phyloP scores from a whole-genome alignment of 2,888 invertebrate species.

The Dermolepida albohirtum region DNA sequence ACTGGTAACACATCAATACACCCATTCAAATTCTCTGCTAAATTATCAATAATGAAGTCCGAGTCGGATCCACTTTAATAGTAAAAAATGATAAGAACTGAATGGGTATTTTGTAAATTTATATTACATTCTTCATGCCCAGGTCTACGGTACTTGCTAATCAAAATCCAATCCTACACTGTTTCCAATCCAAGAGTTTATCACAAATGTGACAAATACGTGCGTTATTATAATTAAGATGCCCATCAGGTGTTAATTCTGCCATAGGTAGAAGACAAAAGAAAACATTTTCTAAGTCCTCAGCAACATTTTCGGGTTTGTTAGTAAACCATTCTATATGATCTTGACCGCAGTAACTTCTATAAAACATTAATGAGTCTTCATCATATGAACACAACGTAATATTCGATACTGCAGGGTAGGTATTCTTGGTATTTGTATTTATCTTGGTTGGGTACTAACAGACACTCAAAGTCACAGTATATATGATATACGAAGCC shows the following conservation, averaged over 20 bases:
- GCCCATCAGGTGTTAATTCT: neutral
- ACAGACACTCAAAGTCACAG: too few relatives aligned
- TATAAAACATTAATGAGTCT: too few relatives aligned
- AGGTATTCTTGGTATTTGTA: too few relatives aligned
- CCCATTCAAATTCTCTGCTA: constrained; percentile 1
- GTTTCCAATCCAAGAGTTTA: constrained; percentile 23
- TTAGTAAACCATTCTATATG: too few relatives aligned
- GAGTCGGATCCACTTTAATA: constrained; percentile 36
- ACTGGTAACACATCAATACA: constrained; percentile 26
- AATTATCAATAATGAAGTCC: constrained; percentile 42
- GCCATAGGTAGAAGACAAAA: too few relatives aligned
- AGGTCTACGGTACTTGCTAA: constrained; percentile 49
- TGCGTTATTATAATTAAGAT: neutral
- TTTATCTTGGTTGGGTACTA: too few relatives aligned
- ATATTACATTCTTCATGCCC: constrained; percentile 44
- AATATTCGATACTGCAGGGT: too few relatives aligned
- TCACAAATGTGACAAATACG: constrained; percentile 38
- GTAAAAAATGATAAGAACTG: constrained; percentile 52
- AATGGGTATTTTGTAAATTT: constrained; percentile 45
- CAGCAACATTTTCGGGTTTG: too few relatives aligned
- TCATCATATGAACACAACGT: too few relatives aligned
- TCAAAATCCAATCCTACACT: constrained; percentile 50
- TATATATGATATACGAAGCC: too few relatives aligned
- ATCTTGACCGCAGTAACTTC: too few relatives aligned
- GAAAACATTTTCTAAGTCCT: too few relatives aligned